These are phyloP conservation scores for Zaprionus tsacasi DNA, from an alignment of 1,140 invertebrate species.

Conservation along the genomic window DNA sequence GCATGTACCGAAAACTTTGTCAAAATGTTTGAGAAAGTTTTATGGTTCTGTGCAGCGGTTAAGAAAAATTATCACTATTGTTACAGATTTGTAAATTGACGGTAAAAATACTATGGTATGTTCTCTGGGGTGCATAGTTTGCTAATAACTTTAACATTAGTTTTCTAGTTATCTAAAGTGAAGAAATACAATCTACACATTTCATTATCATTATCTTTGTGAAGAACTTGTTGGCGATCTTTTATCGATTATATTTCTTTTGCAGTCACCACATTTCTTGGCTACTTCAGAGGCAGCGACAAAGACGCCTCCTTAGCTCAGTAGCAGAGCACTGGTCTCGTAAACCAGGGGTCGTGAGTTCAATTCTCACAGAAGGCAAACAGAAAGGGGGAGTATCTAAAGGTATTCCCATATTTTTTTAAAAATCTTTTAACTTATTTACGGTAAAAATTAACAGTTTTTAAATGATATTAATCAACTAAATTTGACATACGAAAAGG, in stretches of 20 bases:
- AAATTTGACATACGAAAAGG: too few relatives aligned
- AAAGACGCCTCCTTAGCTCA: conserved; percentile 84
- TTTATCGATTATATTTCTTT: conserved; percentile 1
- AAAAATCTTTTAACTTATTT: too few relatives aligned
- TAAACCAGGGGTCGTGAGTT: conserved; percentile 96
- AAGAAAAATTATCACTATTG: conserved; percentile 78
- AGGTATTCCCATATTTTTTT: neutral
- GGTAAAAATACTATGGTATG: conserved; percentile 49
- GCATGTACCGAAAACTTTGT: conserved; percentile 57
- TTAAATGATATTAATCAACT: too few relatives aligned
- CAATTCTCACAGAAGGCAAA: conserved; percentile 92
- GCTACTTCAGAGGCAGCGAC: accelerated
- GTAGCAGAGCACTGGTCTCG: conserved; percentile 96
- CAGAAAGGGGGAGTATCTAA: neutral
- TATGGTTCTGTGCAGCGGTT: conserved; percentile 34
- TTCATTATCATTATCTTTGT: neutral
- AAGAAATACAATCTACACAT: neutral
- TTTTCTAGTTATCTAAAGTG: neutral
- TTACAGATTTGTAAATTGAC: conserved; percentile 69
- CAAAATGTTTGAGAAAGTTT: conserved; percentile 73
- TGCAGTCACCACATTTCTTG: neutral
- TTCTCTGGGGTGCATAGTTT: conserved; percentile 5
- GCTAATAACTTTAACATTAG: neutral
- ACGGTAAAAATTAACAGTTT: too few relatives aligned
- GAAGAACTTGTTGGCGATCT: neutral